Conservation (phyloP, 1,140 invertebrate species). For the Pseudomyrmex gracilis region DNA sequence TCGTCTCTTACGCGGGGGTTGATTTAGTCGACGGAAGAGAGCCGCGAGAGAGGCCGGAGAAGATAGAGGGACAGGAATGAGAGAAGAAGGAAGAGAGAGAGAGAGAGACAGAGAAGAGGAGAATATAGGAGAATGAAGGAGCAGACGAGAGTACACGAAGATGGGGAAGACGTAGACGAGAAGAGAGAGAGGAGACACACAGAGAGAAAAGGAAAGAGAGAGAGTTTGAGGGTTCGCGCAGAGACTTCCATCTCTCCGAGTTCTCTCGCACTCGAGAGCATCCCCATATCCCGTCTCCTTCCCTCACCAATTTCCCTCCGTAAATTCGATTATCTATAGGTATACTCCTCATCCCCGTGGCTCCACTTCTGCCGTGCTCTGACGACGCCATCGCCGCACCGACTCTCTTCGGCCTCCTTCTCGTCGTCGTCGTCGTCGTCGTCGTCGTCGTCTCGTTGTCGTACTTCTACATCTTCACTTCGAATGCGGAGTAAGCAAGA, state of each 20-base stretch:
- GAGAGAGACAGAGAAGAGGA: conserved; percentile 1
- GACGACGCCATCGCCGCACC: conserved; percentile 31
- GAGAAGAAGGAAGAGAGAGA: conserved; percentile 16
- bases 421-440: conserved; percentile 24
- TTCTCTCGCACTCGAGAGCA: conserved; percentile 49
- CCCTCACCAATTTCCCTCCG: conserved; percentile 80
- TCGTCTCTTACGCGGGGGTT: conserved; percentile 63
- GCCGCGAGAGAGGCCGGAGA: conserved; percentile 35
- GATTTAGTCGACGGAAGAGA: conserved; percentile 65
- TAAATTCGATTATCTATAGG: conserved; percentile 84
- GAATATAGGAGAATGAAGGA: not conserved
- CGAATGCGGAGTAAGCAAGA: conserved; percentile 63
- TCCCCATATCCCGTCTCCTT: conserved; percentile 63
- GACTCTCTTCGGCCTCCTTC: conserved; percentile 28
- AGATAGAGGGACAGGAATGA: conserved; percentile 27
- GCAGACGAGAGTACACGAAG: not conserved
- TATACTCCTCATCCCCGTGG: conserved; percentile 69
- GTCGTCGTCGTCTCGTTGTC: conserved; percentile 23
- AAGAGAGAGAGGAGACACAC: not conserved
- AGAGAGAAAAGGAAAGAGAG: not conserved
- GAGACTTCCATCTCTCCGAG: conserved; percentile 64
- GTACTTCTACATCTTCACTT: not conserved
- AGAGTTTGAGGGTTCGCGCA: conserved; percentile 69
- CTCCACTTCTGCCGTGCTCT: conserved; percentile 25
- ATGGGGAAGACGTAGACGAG: conserved; percentile 1